A percentile compares a stretch with the other conserved stretches of the same genome.
phyloP scores from a whole-genome alignment of 2,113 vertebrate genomes.

The Burhinus bistriatus region DNA sequence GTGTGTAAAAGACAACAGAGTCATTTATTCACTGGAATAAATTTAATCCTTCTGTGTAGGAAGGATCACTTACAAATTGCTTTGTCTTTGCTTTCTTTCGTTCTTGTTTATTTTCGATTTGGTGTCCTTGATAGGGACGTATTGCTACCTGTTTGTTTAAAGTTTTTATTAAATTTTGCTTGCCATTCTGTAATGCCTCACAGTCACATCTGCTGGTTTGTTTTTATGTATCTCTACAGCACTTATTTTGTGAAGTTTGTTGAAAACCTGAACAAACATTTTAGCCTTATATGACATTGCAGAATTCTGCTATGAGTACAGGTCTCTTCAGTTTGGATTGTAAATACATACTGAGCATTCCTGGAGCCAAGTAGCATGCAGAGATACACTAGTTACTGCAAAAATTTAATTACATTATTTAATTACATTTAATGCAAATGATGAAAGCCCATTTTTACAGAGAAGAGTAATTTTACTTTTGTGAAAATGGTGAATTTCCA shows the following conservation, averaged over 20 bases:
- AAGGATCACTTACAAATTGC: background rate
- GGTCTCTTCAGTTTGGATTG: background rate
- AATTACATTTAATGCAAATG: slow-evolving; percentile 46
- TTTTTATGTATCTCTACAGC: background rate
- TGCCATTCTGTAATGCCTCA: background rate
- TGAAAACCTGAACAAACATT: background rate
- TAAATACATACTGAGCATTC: background rate
- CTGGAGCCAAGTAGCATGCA: background rate
- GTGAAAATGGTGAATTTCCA: slow-evolving; percentile 40
- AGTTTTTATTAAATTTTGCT: background rate
- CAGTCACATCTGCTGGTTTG: background rate
- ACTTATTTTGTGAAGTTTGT: background rate
- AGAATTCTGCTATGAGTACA: background rate
- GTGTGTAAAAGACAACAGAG: background rate
- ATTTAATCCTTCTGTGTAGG: background rate
- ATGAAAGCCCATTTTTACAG: slow-evolving; percentile 7
- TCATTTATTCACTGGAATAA: background rate
- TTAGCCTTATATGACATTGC: background rate
- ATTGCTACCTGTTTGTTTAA: background rate
- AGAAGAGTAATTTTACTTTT: slow-evolving; percentile 13
- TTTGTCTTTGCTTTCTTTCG: background rate
- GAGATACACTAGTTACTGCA: slow-evolving; percentile 23
- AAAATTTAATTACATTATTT: slow-evolving; percentile 43
- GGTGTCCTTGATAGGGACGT: background rate
- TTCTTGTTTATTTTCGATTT: background rate